Base-by-base conservation (phyloP, 2,113 vertebrate species). In the Alethe castanea region DNA sequence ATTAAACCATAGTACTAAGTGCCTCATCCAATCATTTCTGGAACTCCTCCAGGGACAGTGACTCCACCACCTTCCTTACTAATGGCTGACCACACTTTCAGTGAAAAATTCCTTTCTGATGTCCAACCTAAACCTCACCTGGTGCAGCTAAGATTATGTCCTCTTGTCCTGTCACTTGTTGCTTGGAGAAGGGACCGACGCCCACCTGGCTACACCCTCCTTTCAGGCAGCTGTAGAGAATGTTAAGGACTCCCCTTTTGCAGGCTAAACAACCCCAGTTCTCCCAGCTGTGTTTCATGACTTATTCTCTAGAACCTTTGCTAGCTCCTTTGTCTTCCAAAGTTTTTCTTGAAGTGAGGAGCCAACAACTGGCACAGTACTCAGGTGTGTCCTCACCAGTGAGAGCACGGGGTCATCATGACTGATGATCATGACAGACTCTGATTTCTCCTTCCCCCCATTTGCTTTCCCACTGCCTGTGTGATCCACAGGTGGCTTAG, bases 171-270 rank as follows among this genome's bases (percentile, higher is more conserved):
- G 12, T 54, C 5, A 18, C 38, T 47, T 20, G 47, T 31, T 61
- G 11, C 47, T 14, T 48, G n/a, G 11, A 61, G 25, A 67, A 60
- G n/a, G 22, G 16, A 38, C 6, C 0, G 0, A 12, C 24, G 2
- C 15, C 17, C 24, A 45, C 53, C 29, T 47, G 29, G 28, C 53
- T 74, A 18, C 29, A 22, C 2, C 3, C 11, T 74, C n/a, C n/a
- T 76, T 53, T 40, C 6, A 45, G 54, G 19, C 25, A 25, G n/a
- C 12, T 61, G 24, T 47, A 35, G 54, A 38, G 45, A 54, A 8
- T 25, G 12, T 22, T 25, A 29, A 40, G n/a, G 13, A 35, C 29
- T 67, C 14, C 11, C n/a, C 13, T 74, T 53, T 61, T 82, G 20
- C 25, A 69, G 14, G 13, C 35, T 35, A 48, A 76, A 76, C 29